phyloP scores from a whole-genome alignment of 2,113 vertebrate genomes.

The Megaptera novaeangliae region DNA sequence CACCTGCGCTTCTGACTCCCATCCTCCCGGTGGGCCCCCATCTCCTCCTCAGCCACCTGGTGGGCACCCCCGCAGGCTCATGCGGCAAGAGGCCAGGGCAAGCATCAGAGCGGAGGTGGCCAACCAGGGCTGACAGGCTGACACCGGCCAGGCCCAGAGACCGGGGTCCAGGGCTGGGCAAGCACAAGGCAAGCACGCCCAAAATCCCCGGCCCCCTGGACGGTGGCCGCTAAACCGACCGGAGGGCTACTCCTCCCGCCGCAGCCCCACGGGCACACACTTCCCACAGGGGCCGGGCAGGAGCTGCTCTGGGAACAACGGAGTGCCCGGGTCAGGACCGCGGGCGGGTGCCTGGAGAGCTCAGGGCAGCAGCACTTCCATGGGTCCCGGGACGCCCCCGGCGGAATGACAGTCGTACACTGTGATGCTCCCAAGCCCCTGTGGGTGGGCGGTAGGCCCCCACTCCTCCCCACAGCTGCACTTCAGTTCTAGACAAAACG shows the following conservation, averaged over 20 bases:
- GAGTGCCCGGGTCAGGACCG: not conserved
- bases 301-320: not conserved
- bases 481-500: not conserved
- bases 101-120: not conserved
- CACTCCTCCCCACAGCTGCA: not conserved
- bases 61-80: not conserved
- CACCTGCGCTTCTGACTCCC: not conserved
- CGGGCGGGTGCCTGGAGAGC: not conserved
- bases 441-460: not conserved
- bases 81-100: accelerated
- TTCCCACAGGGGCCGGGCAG: not conserved
- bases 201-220: not conserved
- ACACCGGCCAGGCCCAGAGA: not conserved
- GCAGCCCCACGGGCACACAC: not conserved
- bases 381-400: not conserved
- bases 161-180: not conserved
- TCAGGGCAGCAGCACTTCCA: not conserved
- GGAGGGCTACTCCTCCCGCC: not conserved
- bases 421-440: not conserved
- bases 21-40: not conserved
- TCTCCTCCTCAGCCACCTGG: not conserved
- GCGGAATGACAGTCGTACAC: not conserved
- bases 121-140: not conserved
- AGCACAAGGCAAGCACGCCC: not conserved
- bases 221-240: accelerated